These are phyloP conservation scores for Halisarca cf. caerulea DNA, from an alignment of 37 sponge, comb jelly and placozoan genomes.

Conservation along the genomic window DNA sequence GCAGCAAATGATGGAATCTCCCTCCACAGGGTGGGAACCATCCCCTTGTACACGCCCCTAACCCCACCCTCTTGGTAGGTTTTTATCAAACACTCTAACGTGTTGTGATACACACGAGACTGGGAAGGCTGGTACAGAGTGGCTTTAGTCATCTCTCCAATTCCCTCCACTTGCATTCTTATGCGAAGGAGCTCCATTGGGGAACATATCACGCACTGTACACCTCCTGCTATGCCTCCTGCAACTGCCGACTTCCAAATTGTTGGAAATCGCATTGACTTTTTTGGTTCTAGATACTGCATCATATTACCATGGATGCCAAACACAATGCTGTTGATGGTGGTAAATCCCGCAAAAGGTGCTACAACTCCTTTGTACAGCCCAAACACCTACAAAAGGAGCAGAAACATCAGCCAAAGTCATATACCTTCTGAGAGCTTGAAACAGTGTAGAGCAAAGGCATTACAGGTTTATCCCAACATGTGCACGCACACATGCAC, in stretches of 20 bases:
- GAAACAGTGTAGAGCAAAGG: too few species aligned
- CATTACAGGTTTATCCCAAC: too few species aligned
- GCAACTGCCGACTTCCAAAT: conserved; percentile 38
- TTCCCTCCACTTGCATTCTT: conserved; percentile 63
- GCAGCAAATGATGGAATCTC: conserved; percentile 57
- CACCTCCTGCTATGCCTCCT: conserved; percentile 57
- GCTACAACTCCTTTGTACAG: conserved; percentile 91
- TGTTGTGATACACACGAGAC: conserved; percentile 6
- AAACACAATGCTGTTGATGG: conserved; percentile 87
- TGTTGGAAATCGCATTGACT: not conserved
- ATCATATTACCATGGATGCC: conserved; percentile 75
- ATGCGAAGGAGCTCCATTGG: conserved; percentile 66
- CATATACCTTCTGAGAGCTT: too few species aligned
- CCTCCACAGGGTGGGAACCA: conserved; percentile 46
- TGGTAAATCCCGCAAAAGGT: conserved; percentile 74
- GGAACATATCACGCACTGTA: conserved; percentile 47
- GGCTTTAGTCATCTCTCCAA: conserved; percentile 11
- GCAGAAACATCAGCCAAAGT: too few species aligned
- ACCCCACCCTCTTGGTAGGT: conserved; percentile 45
- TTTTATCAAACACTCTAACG: conserved; percentile 40
- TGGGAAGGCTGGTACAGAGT: not conserved
- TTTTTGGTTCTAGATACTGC: conserved; percentile 32
- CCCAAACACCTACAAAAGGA: conserved; percentile 71
- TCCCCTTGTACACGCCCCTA: conserved; percentile 41
- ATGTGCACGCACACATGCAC: not conserved